Percentiles rank a stretch among this genome's conserved stretches.
Evolutionary conservation across 2,888 invertebrate genomes (phyloP).

Genomic region (Hirtodrosophila alboralis): DNA sequence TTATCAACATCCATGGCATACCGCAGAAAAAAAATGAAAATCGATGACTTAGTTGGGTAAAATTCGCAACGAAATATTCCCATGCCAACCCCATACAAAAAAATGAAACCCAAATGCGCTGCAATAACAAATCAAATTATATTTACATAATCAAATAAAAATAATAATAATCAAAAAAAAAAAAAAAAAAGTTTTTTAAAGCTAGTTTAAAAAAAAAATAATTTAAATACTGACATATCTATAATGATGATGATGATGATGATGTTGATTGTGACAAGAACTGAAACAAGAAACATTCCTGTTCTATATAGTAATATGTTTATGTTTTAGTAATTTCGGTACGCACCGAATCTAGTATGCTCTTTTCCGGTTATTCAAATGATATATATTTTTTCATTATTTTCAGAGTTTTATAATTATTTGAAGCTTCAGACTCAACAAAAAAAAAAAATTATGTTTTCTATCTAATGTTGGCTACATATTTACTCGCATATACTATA

Average conservation of each 20-base stretch:
- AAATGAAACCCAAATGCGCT: constrained; percentile 34
- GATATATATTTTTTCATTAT: constrained; percentile 8
- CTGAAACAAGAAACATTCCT: constrained; percentile 14
- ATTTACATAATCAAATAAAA: constrained; percentile 67
- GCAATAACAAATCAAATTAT: constrained; percentile 74
- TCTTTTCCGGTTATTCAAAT: constrained; percentile 47
- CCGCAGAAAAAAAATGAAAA: constrained; percentile 52
- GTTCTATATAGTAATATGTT: constrained; percentile 1
- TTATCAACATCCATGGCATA: constrained; percentile 47
- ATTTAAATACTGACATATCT: constrained; percentile 13
- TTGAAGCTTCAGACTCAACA: constrained; percentile 44
- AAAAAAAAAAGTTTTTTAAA: constrained; percentile 19
- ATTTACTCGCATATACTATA: constrained; percentile 2
- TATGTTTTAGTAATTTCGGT: constrained; percentile 32
- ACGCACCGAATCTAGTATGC: constrained; percentile 46
- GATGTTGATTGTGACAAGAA: too few relatives aligned
- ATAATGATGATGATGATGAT: too few relatives aligned
- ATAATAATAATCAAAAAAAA: constrained; percentile 27
- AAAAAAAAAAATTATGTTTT: constrained; percentile 24
- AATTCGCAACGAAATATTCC: constrained; percentile 33
- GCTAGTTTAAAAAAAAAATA: constrained; percentile 8
- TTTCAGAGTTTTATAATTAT: constrained; percentile 24
- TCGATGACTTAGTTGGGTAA: constrained; percentile 64
- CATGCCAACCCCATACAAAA: constrained; percentile 58
- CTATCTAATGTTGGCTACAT: constrained; percentile 27